Evolutionary conservation across 2,113 vertebrate species (phyloP), one percentile per base, ranked within the genome.

Genomic region (Arenaria interpres): DNA sequence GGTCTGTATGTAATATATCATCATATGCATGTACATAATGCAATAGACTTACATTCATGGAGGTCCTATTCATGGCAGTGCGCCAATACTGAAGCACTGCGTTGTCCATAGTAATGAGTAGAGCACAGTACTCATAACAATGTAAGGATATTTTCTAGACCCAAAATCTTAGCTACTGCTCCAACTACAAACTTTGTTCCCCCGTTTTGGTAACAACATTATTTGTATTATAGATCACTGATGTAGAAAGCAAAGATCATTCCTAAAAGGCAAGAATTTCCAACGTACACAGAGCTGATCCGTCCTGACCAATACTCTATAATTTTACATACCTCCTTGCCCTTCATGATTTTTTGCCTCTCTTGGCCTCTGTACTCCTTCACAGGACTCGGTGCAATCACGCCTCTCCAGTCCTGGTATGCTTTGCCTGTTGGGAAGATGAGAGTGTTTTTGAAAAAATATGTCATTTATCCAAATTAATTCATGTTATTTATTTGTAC

Each of bases 381-480:
- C 21, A 35, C 50, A 87, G 57, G 30, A 45, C 17, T 96, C 69
- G 48, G 35, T 25, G 69, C 39, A 57, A 94, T 22, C 46, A 68
- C 2, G 9, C 92, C 92, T 94, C 89, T 97, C 96, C 94, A 96
- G 9, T 97, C 93, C 18, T 41, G 57, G 45, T 96, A 48, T 41
- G 19, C 2, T 63, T 45, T 95, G 24, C 69, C 97, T 97, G 81
- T 77, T 89, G 57, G 60, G 94, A 97, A 92, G 50, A 96, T 48
- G 19, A 23, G 24, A 46, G 21, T 22, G 71, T 9, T 88, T 96
- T 96, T 95, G 85, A 94, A 94, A 54, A 92, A 95, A 46, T 78
- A 24, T 2, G 2, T 60, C 3, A 64, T 90, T 96, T 93, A 89
- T 78, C 13, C 60, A 96, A 86, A 79, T 82, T 85, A 76, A 45